Evolutionary conservation across 1,140 invertebrate species (phyloP), one percentile per base, ranked within the genome.

Genomic region (Ridgeia piscesae): DNA sequence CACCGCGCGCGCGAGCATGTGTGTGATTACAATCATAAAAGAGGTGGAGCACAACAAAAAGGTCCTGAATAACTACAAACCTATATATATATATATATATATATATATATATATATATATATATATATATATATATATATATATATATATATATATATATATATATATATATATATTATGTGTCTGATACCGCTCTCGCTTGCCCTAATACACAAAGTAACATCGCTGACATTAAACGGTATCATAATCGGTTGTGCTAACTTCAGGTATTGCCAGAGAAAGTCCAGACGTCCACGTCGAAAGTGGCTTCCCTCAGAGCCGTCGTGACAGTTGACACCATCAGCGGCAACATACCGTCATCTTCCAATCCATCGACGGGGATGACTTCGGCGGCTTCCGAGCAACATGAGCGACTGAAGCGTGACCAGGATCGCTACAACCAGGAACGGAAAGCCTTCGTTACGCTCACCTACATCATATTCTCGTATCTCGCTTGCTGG

Each of bases 401-500:
- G 11, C 42, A 42, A 42, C 42, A 42, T 11, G 42, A 42, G 42
- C 42, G 42, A 42, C 42, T 42, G 42, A 42, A 42, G 42, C 42
- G 42, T 4, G 42, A 42, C 42, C 42, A 42, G 11, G 4, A 42
- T 11, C 42, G 42, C 42, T 42, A 42, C 42, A 42, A 42, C 42
- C 42, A 42, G 42, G 94, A 95, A n/a, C 92, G 35, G 17, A 93
- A 93, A 92, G 94, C 94, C 0, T 95, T 95, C 92, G 92, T 94
- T 0, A 95, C 95, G 0, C 91, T 95, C 89, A 94, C 93, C 33
- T 94, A 95, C 42, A 42, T 95, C 34, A 93, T 95, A n/a, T 58
- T 95, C 58, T 94, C 93, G 14, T 95, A 95, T 89, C 89, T 94
- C 0, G 93, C 95, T 17, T 94, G 94, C 77, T 95, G 95, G 95